These are phyloP conservation scores for Probosciger aterrimus DNA, from an alignment of 2,113 vertebrate genomes.

Conservation along the genomic window DNA sequence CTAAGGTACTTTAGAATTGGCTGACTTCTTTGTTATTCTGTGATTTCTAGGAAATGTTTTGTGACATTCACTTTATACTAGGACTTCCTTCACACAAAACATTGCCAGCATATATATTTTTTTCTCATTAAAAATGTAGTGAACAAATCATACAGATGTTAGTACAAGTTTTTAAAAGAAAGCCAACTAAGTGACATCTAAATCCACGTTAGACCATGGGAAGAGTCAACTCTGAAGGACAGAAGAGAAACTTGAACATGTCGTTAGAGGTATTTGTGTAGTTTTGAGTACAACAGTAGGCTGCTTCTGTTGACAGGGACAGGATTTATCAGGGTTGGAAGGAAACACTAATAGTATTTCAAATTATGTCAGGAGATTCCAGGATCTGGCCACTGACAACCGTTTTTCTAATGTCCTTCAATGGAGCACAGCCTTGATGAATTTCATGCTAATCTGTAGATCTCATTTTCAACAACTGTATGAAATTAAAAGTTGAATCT, in stretches of 20 bases:
- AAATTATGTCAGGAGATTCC: background rate
- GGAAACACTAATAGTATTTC: background rate
- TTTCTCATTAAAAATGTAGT: background rate
- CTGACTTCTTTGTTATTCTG: background rate
- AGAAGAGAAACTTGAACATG: background rate
- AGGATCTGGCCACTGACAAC: background rate
- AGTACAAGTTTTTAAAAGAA: background rate
- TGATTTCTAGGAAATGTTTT: background rate
- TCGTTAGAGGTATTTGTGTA: background rate
- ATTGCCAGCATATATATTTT: background rate
- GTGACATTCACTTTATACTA: background rate
- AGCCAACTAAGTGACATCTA: background rate
- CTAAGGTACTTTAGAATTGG: background rate
- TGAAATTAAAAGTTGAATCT: background rate
- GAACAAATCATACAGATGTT: background rate
- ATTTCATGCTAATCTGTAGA: background rate
- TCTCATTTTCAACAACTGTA: background rate
- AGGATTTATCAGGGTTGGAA: background rate
- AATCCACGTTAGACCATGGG: background rate
- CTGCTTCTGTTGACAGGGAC: background rate
- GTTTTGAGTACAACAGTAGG: background rate
- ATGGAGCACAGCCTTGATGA: background rate
- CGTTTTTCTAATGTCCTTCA: background rate
- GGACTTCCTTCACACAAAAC: background rate
- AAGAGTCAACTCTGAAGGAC: background rate